Evolutionary conservation across 2,113 vertebrate species (phyloP), one percentile per base, ranked within the genome.

Genomic region (Pagrus major): DNA sequence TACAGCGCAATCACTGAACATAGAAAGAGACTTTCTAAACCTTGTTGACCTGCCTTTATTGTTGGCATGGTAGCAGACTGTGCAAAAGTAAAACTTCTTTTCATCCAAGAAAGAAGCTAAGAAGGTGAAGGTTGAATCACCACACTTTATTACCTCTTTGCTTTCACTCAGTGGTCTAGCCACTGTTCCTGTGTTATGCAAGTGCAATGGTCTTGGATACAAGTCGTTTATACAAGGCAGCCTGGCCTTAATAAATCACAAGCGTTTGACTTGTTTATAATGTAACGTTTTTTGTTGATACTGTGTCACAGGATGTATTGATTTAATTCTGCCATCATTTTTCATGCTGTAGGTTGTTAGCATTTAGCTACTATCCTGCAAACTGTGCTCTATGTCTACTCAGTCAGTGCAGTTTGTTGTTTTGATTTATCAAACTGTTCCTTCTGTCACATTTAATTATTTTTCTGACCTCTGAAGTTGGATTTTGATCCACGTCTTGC

Each of bases 221-320:
- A 60, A 39, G 4, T 54, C 3, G 55, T 71, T 55, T 73, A 25
- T 66, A 7, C 12, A 33, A 69, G 20, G n/a, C 27, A 70, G 37
- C 10, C 20, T 35, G 21, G 31, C 49, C 2, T n/a, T n/a, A n/a
- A 65, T 83, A 65, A 73, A 69, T 79, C 49, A 21, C 49, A 3
- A 59, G 49, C 12, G 58, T 31, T 55, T 51, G 55, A 76, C 80
- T 63, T 68, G 18, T 66, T 66, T 10, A 31, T 61, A 47, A 71
- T 67, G 46, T 60, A 16, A 41, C 10, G 29, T 77, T 69, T 14
- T 2, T 46, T 61, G 21, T 61, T 60, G 41, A 71, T 77, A 55
- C 39, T 10, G n/a, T 58, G 42, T 59, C 11, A 23, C 41, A 68
- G 41, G 72, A 66, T 72, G 44, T 71, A 70, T 75, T 75, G 65